phyloP scores from a whole-genome alignment of 2,888 invertebrate species.

The Gibbula magus region DNA sequence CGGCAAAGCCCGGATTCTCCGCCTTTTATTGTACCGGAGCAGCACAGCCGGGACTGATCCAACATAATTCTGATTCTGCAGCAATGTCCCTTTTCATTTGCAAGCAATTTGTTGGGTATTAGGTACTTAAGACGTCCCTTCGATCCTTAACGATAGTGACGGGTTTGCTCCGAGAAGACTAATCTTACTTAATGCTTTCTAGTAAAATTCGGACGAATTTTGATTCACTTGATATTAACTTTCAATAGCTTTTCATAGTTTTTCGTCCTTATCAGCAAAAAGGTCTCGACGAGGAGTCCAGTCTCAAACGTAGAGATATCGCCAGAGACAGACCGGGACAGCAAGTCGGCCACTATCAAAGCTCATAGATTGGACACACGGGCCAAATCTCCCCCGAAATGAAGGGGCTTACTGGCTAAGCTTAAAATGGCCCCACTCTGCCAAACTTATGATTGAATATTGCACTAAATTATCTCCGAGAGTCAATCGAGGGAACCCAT shows the following conservation, averaged over 20 bases:
- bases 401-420: constrained; percentile 11
- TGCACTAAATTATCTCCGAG: constrained; percentile 18
- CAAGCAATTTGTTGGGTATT: constrained; percentile 62
- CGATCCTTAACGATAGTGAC: constrained; percentile 41
- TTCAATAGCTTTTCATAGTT: constrained; percentile 55
- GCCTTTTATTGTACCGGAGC: not conserved
- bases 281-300: constrained; percentile 34
- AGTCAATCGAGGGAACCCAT: constrained; percentile 15
- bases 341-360: constrained; percentile 27
- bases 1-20: constrained; percentile 32
- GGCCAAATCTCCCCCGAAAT: constrained; percentile 20
- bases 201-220: constrained; percentile 55
- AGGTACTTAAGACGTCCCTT: constrained; percentile 40
- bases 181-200: constrained; percentile 48
- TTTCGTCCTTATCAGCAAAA: constrained; percentile 41
- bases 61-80: constrained; percentile 18
- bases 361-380: constrained; percentile 35
- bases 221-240: constrained; percentile 63
- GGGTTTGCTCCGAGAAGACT: constrained; percentile 31
- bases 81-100: constrained; percentile 44
- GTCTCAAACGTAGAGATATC: constrained; percentile 11
- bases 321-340: constrained; percentile 30
- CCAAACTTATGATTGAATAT: constrained; percentile 25
- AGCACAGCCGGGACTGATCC: not conserved
- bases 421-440: constrained; percentile 25